Evolutionary conservation across 2,113 vertebrate genomes (phyloP), one percentile per base, ranked within the genome.

Genomic region (Aleadryas rufinucha): DNA sequence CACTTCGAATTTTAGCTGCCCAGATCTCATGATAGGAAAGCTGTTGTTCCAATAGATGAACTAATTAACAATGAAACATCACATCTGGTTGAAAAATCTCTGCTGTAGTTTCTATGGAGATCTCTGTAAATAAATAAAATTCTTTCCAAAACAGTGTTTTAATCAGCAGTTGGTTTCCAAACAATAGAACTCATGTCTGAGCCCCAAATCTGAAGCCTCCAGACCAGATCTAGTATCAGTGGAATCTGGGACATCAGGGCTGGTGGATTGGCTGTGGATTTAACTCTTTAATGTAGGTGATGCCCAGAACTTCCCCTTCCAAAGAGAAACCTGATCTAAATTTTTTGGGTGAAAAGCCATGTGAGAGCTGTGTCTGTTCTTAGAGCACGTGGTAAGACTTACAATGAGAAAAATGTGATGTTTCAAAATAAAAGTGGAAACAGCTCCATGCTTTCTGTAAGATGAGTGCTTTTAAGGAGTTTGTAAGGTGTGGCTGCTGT

Each of bases 41-140:
- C 64, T 2, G 72, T 87, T 74, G 72, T 82, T 87, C 52, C 0
- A 39, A 77, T 81, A 95, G 72, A 90, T 79, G 65, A 77, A 78
- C 89, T 87, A 84, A 96, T 96, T 94, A 95, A 75, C 72, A 89
- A 45, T 71, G 80, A 95, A 84, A 23, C 47, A 37, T 87, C 69
- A 23, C 89, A 92, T 93, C 86, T 96, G 94, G 52, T 60, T 31
- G 37, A 87, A 91, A 74, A 89, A 81, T 66, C 47, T 87, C 44
- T 82, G 61, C 53, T 69, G 41, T 28, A 23, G 84, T 97, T 97
- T 92, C 95, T 92, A 84, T 75, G 77, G 93, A 92, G 91, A 94
- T 47, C 66, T 71, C 65, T 86, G 83, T 78, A 95, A 92, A 92
- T 88, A 96, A 95, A 92, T 82, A 84, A 87, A 78, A 66, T 81